Evolutionary conservation across 2,888 invertebrate genomes (phyloP).

Genomic region (Lasiommata megera): DNA sequence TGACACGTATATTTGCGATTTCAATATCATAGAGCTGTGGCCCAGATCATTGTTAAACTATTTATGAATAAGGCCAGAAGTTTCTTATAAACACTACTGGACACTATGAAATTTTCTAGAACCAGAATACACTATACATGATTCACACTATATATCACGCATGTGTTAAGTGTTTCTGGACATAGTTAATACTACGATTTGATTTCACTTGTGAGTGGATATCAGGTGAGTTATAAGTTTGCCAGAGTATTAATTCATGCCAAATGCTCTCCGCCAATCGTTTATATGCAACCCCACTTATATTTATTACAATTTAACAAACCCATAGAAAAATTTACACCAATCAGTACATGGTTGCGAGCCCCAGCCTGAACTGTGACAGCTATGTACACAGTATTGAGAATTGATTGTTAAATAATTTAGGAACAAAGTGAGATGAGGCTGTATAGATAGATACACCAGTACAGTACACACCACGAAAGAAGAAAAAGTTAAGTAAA

Average conservation of each 20-base stretch:
- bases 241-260: background rate
- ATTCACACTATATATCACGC: background rate
- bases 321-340: slow-evolving; percentile 79
- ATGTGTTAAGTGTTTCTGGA: background rate
- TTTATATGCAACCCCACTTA: slow-evolving; percentile 45
- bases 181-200: background rate
- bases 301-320: slow-evolving; percentile 61
- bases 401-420: slow-evolving; percentile 29
- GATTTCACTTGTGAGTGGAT: background rate
- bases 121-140: background rate
- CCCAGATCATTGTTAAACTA: slow-evolving; percentile 45
- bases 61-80: slow-evolving; percentile 36
- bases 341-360: slow-evolving; percentile 70
- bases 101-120: background rate
- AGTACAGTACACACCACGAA: slow-evolving; percentile 34
- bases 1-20: background rate
- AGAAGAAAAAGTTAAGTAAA: background rate
- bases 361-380: slow-evolving; percentile 65
- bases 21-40: background rate
- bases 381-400: slow-evolving; percentile 8
- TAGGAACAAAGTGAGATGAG: slow-evolving; percentile 26
- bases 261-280: background rate
- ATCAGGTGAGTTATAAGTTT: background rate
- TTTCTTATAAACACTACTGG: slow-evolving; percentile 12
- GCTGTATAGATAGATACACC: slow-evolving; percentile 16